A percentile compares a stretch with the other conserved stretches of the same genome.
Conservation (phyloP, 2,113 vertebrate genomes). For the Tylochromis polylepis region DNA sequence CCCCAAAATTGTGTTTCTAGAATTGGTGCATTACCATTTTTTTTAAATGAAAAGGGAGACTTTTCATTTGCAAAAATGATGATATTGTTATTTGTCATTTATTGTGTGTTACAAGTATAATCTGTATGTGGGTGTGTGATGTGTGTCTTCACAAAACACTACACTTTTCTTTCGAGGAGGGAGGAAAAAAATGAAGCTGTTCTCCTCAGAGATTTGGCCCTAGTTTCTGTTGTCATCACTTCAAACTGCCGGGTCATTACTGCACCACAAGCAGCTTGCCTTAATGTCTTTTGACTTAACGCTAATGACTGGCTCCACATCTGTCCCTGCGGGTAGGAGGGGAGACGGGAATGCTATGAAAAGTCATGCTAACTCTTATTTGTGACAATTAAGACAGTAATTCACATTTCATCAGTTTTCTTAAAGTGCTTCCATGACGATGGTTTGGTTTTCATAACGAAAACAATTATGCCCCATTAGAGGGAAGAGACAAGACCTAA, state of each 20-base stretch:
- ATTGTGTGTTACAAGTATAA: neutral
- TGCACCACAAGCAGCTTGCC: conserved; percentile 55
- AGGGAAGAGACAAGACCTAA: neutral
- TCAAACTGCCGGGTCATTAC: conserved; percentile 67
- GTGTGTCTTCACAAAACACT: conserved; percentile 12
- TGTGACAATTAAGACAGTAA: conserved; percentile 38
- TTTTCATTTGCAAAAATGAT: neutral
- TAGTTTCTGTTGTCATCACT: conserved; percentile 50
- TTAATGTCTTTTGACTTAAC: conserved; percentile 70
- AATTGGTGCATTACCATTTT: neutral
- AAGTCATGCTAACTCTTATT: conserved; percentile 53
- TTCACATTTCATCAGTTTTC: conserved; percentile 45
- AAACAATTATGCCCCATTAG: conserved; percentile 13
- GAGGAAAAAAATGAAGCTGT: conserved; percentile 15
- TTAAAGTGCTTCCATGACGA: neutral
- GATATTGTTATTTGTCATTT: neutral
- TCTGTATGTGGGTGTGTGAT: neutral
- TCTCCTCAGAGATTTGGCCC: conserved; percentile 45
- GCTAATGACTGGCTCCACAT: conserved; percentile 63
- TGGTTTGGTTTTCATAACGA: conserved; percentile 7
- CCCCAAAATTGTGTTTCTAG: conserved; percentile 12
- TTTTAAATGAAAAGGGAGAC: neutral
- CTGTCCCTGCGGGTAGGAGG: conserved; percentile 46
- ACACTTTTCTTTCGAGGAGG: conserved; percentile 10
- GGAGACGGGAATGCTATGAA: conserved; percentile 8